These are phyloP conservation scores for Mnemiopsis leidyi DNA, from an alignment of 37 sponge, comb jelly and placozoan species.

Conservation along the genomic window DNA sequence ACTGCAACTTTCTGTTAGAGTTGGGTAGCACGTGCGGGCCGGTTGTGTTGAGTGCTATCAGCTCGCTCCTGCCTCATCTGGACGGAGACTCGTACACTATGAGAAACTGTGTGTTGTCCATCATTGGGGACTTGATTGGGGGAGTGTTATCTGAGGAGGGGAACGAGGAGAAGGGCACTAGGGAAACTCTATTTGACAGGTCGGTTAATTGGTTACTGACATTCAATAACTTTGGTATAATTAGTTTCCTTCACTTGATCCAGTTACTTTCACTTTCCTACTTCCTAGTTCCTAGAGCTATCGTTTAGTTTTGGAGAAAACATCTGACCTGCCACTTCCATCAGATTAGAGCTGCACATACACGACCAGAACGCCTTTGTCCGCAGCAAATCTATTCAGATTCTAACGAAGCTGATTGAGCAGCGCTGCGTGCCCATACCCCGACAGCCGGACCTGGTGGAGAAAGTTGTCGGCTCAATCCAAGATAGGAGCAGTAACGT, in stretches of 20 bases:
- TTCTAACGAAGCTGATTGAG: conserved; percentile 73
- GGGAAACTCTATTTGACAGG: conserved; percentile 75
- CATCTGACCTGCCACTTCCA: too few species aligned
- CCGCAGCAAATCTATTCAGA: conserved; percentile 79
- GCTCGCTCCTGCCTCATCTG: conserved; percentile 80
- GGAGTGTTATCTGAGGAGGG: conserved; percentile 60
- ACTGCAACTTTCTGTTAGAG: conserved; percentile 77
- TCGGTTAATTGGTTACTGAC: too few species aligned
- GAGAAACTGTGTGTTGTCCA: conserved; percentile 83
- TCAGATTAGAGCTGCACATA: conserved; percentile 73
- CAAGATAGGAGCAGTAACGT: conserved; percentile 86
- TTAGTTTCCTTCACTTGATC: too few species aligned
- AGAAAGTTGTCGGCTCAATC: conserved; percentile 70
- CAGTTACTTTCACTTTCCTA: too few species aligned
- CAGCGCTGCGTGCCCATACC: conserved; percentile 69
- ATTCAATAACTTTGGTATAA: too few species aligned
- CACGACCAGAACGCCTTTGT: conserved; percentile 97
- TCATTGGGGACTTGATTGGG: conserved; percentile 72
- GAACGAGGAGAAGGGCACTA: conserved; percentile 50
- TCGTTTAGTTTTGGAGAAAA: too few species aligned
- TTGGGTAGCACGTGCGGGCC: conserved; percentile 69
- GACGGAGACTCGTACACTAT: conserved; percentile 84
- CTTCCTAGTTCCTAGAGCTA: too few species aligned
- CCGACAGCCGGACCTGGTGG: conserved; percentile 70
- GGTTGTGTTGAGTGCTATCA: conserved; percentile 71